phyloP scores from a whole-genome alignment of 2,113 vertebrate genomes.

The Pomatorhinus ruficollis region DNA sequence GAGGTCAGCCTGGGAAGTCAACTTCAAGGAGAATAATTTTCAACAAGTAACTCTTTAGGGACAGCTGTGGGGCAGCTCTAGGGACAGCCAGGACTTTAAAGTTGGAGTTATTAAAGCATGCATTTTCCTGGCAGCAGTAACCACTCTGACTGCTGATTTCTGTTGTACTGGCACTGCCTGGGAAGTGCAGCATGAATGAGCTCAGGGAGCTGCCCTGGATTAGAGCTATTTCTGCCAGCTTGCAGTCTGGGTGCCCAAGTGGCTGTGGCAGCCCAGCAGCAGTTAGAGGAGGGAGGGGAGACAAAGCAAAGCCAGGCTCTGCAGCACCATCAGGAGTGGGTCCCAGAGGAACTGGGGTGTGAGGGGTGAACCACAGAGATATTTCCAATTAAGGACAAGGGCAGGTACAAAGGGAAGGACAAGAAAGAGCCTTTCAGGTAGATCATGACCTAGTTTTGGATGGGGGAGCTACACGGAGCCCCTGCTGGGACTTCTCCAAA shows the following conservation, averaged over 20 bases:
- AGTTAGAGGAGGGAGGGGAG: neutral
- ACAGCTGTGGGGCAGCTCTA: neutral
- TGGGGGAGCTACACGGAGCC: neutral
- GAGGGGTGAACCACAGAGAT: neutral
- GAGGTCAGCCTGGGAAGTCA: neutral
- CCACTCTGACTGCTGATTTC: neutral
- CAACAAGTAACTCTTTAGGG: neutral
- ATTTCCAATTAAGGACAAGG: neutral
- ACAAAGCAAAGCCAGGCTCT: neutral
- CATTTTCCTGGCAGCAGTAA: neutral
- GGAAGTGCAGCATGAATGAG: accelerated
- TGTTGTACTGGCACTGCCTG: neutral
- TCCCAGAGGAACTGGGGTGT: neutral
- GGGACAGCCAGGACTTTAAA: neutral
- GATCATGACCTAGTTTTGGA: neutral
- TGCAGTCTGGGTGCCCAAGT: neutral
- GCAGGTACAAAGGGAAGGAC: neutral
- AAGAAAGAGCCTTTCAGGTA: neutral
- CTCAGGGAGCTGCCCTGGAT: neutral
- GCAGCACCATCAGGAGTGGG: accelerated
- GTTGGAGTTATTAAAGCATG: neutral
- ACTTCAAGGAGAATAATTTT: neutral
- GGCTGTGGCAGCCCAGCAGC: neutral
- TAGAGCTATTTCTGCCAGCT: neutral
- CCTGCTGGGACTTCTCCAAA: neutral